Evolutionary conservation across 2,888 invertebrate species (phyloP).

Genomic region (Cryptocephalus moraei): DNA sequence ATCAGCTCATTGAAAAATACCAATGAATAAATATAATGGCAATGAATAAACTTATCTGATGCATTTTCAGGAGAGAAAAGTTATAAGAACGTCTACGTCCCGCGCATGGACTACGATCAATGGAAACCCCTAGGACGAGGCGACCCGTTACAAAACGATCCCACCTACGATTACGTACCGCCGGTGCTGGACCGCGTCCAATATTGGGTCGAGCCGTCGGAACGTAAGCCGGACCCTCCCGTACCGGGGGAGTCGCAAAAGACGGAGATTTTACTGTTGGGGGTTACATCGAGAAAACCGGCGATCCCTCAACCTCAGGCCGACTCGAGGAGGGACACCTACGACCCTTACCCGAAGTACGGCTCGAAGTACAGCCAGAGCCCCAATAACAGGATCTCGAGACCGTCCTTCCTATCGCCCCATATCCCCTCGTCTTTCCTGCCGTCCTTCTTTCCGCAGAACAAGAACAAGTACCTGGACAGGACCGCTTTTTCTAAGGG

Average conservation of each 20-base stretch:
- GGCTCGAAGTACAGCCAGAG: conserved; percentile 38
- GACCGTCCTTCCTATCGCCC: conserved; percentile 36
- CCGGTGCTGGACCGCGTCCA: conserved; percentile 69
- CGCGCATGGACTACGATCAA: conserved; percentile 73
- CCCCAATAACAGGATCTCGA: conserved; percentile 28
- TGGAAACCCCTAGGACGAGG: conserved; percentile 78
- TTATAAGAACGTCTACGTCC: conserved; percentile 46
- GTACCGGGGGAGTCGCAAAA: conserved; percentile 43
- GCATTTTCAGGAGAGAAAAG: conserved; percentile 6
- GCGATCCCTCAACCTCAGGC: conserved; percentile 36
- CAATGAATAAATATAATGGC: too few relatives aligned
- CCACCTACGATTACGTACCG: conserved; percentile 77
- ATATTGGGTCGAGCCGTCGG: conserved; percentile 65
- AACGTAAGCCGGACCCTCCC: conserved; percentile 45
- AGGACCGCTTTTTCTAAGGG: conserved; percentile 32
- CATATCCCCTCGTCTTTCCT: conserved; percentile 31
- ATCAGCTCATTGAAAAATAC: too few relatives aligned
- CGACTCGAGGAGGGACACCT: conserved; percentile 33
- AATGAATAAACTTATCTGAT: too few relatives aligned
- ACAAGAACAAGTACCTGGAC: conserved; percentile 27
- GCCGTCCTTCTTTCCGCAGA: conserved; percentile 16
- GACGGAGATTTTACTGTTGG: conserved; percentile 58
- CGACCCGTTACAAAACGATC: conserved; percentile 73
- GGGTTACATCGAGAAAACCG: conserved; percentile 58
- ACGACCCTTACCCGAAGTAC: conserved; percentile 41